A percentile compares a stretch with the other conserved stretches of the same genome.
Conservation (phyloP, 2,113 vertebrate genomes). For the Daphoenositta chrysoptera region DNA sequence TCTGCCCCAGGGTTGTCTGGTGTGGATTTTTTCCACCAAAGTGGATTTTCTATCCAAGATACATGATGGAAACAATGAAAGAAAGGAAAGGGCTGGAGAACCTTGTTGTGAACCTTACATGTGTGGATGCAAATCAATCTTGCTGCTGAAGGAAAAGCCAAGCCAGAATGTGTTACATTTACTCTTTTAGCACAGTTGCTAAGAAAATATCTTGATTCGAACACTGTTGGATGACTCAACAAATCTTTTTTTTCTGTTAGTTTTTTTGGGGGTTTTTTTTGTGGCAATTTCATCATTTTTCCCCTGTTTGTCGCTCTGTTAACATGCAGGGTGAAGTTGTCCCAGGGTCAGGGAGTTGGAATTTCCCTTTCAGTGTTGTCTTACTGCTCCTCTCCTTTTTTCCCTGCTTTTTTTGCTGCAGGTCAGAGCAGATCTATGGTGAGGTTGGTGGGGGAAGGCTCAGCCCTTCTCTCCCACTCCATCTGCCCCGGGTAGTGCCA, state of each 20-base stretch:
- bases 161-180: slow-evolving; percentile 29
- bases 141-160: slow-evolving; percentile 10
- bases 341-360: slow-evolving; percentile 32
- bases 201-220: neutral
- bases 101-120: slow-evolving; percentile 15
- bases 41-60: neutral
- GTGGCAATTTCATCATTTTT: neutral
- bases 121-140: slow-evolving; percentile 25
- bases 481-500: neutral
- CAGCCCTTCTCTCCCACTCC: neutral
- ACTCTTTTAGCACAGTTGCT: slow-evolving; percentile 21
- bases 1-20: neutral
- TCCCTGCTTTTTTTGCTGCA: neutral
- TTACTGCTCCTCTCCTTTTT: slow-evolving; percentile 32
- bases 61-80: neutral
- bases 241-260: neutral
- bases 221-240: slow-evolving; percentile 31
- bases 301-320: neutral
- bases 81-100: neutral
- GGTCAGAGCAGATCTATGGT: neutral
- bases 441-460: neutral
- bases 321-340: neutral
- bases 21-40: neutral
- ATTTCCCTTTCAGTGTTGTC: slow-evolving; percentile 60
- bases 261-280: neutral